Evolutionary conservation across 2,888 invertebrate species (phyloP), one percentile per base, ranked within the genome.

Genomic region (Nomada lathburiana): DNA sequence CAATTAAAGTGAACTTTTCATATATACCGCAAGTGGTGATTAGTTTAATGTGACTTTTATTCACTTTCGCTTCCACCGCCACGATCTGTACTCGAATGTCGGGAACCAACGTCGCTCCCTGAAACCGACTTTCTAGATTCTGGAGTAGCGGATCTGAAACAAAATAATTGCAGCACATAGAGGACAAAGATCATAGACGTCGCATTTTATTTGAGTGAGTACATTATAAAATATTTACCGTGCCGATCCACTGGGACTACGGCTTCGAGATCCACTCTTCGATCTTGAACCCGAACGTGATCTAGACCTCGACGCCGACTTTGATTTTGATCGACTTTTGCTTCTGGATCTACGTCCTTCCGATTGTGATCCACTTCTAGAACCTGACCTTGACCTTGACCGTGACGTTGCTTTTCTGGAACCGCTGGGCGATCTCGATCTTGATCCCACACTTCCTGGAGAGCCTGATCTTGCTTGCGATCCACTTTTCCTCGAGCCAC

Each of bases 111-210:
- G 70, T 95, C 95, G 87, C 95, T 95, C 11, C 95, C 95, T 0
- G 95, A 96, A 4, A 95, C 95, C 18, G 95, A 96, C 88, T 96
- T 96, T 70, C 95, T 94, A 2, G 95, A 95, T 20, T 95, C 95
- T 0, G 95, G 95, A 1, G 95, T 95, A 47, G 95, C 93, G 23
- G 94, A 94, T 67, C 94, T 93, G 79, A 13, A 65, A 71, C 29
- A 68, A 50, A 55, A 57, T n/a, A 59, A 36, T 67, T 26, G 29
- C 18, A 26, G 23, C 23, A 2, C 10, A 4, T 26, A 5, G 1
- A 0, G 7, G 0, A 18, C 13, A 29, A 10, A 1, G 4, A 36
- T 42, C n/a, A 29, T n/a, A 18, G 9, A 47, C 10, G 11, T 1
- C 23, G 50, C 10, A 26, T 3, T 23, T 18, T 26, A 10, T 29